Base-by-base conservation (phyloP, 1,140 invertebrate genomes). In the Berghia stephanieae region DNA sequence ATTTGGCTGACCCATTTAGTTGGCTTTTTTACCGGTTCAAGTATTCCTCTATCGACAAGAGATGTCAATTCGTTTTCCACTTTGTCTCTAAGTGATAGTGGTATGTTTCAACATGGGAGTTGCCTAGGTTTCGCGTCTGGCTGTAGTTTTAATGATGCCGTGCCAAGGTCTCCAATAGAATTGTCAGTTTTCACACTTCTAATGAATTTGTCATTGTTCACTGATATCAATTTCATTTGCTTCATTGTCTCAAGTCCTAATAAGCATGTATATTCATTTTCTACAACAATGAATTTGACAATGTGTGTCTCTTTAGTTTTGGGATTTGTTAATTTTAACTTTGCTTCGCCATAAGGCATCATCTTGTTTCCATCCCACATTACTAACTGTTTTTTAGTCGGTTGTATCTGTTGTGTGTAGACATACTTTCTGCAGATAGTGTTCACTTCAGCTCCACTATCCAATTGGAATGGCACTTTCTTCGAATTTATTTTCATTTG, bases 21-120 rank as follows among this genome's bases (percentile, higher is more conserved):
- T 5, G 88, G 85, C 76, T 86, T 74, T 3, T 40, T 78, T 1
- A 86, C 80, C 68, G 75, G 77, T 77, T 71, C 36, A 55, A 89
- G 87, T 10, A 88, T 73, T 24, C 70, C 78, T 21, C 27, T 43
- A 4, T 57, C 18, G 24, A 34, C n/a, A 6, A 24, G 3, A 5
- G 5, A 27, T 21, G 49, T 49, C 10, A 52, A 42, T 1, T 68
- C 1, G 6, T 43, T 10, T 31, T 69, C 42, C 2, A 75, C 73
- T 42, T 63, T 63, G 21, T 60, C 16, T 24, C 0, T 38, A 10
- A 63, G 27, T 21, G 73, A 8, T 5, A 75, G 8, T 34, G 73
- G 73, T 6, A 75, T 13, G 21, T 36, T 34, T 63, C 73, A 8
- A 31, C 57, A 63, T 27, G 27, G 57, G 8, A 63, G 57, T 63